Conservation (phyloP, 1,140 invertebrate species). For the Rhizoglyphus robini region DNA sequence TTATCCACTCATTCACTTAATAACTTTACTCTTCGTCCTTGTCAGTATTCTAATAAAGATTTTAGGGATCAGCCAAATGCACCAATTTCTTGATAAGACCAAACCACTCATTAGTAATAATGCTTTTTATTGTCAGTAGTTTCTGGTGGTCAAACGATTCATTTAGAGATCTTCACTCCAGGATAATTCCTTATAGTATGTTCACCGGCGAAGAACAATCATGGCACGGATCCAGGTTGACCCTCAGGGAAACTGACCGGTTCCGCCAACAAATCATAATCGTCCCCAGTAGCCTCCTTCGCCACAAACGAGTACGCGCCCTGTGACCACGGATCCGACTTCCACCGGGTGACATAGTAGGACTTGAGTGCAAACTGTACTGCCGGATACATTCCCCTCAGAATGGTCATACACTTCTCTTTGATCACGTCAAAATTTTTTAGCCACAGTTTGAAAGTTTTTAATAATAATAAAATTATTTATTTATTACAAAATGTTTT, state of each 20-base stretch:
- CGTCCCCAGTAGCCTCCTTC: constrained; percentile 84
- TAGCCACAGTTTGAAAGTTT: too few relatives aligned
- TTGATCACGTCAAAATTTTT: constrained; percentile 96
- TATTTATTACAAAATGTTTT: too few relatives aligned
- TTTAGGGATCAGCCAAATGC: too few relatives aligned
- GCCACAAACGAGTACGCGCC: constrained; percentile 96
- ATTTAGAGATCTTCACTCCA: too few relatives aligned
- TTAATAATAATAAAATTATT: too few relatives aligned
- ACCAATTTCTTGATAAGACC: too few relatives aligned
- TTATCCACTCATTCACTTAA: too few relatives aligned
- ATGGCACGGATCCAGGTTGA: constrained; percentile 34
- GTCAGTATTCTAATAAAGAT: too few relatives aligned
- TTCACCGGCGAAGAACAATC: constrained; percentile 86
- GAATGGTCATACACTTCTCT: constrained; percentile 75
- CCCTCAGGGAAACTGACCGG: constrained; percentile 49
- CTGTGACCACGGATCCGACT: constrained; percentile 83
- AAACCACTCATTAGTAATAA: too few relatives aligned
- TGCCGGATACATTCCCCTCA: constrained; percentile 78
- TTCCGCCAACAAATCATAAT: constrained; percentile 86
- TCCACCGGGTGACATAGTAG: constrained; percentile 89
- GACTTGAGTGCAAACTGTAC: constrained; percentile 88
- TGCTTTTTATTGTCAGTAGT: too few relatives aligned
- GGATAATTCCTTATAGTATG: constrained; percentile 97
- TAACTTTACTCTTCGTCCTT: too few relatives aligned
- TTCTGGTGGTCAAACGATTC: too few relatives aligned